A percentile compares a stretch with the other conserved stretches of the same genome.
These are phyloP conservation scores for Numida meleagris DNA, from an alignment of 2,113 vertebrate genomes.

Conservation along the genomic window DNA sequence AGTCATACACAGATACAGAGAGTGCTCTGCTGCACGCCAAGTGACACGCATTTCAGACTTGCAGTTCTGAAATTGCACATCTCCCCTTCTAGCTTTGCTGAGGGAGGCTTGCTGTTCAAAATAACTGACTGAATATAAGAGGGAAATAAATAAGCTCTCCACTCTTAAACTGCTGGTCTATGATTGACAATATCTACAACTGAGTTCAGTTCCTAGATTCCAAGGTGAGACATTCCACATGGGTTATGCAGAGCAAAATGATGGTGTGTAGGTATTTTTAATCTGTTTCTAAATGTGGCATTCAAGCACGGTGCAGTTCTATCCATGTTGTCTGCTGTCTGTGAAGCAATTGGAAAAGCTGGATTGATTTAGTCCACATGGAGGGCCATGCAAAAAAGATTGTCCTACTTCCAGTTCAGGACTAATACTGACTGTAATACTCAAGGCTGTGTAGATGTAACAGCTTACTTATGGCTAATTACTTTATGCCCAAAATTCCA, in stretches of 20 bases:
- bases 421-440: background rate
- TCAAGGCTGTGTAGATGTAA: background rate
- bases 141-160: background rate
- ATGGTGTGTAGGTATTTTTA: background rate
- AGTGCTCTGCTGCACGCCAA: accelerated
- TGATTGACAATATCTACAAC: background rate
- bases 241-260: background rate
- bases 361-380: background rate
- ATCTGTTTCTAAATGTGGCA: background rate
- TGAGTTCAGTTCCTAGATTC: background rate
- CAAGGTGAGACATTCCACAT: background rate
- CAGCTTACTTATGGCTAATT: background rate
- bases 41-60: background rate
- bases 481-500: background rate
- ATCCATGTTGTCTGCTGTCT: background rate
- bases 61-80: background rate
- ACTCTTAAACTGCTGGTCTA: background rate
- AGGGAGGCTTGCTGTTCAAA: background rate
- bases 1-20: background rate
- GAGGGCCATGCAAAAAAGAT: background rate
- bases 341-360: background rate
- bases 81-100: background rate
- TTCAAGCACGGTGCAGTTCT: background rate
- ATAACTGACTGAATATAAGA: background rate
- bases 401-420: background rate